Evolutionary conservation across 2,797 vertebrate species (phyloP).

Genomic region (Nannoperca australis): DNA sequence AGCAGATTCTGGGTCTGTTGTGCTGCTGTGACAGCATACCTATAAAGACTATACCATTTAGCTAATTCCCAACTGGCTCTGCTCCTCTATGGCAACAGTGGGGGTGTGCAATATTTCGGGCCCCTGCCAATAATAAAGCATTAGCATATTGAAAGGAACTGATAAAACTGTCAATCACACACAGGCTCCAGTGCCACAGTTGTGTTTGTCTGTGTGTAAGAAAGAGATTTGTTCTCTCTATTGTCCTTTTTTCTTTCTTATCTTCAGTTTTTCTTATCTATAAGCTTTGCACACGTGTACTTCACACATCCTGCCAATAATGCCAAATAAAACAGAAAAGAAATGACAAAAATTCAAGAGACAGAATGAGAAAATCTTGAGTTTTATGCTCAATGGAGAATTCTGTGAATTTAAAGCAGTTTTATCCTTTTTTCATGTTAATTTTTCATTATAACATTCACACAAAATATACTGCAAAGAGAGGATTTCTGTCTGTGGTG

Average conservation of each 20-base stretch:
- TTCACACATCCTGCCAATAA: neutral
- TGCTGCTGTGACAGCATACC: constrained; percentile 27
- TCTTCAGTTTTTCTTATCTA: constrained; percentile 11
- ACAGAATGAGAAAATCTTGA: neutral
- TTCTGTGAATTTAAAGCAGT: neutral
- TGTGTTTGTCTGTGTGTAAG: constrained; percentile 14
- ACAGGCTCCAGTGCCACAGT: constrained; percentile 25
- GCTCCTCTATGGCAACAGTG: constrained; percentile 43
- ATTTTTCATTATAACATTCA: neutral
- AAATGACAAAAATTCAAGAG: neutral
- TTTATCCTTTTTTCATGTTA: neutral
- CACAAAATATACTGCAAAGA: neutral
- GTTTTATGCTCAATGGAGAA: neutral
- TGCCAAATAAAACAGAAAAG: neutral
- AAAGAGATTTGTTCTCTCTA: neutral
- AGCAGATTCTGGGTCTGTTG: constrained; percentile 19
- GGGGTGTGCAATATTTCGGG: constrained; percentile 47
- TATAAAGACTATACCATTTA: constrained; percentile 49
- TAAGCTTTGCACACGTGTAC: neutral
- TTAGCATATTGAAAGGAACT: constrained; percentile 69
- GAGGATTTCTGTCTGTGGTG: neutral
- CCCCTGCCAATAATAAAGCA: constrained; percentile 61
- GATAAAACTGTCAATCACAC: constrained; percentile 73
- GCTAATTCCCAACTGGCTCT: constrained; percentile 53
- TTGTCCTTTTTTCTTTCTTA: constrained; percentile 21